These are phyloP conservation scores for Oceanodroma leucorhoa DNA, from an alignment of 2,797 vertebrate genomes.

Conservation along the genomic window DNA sequence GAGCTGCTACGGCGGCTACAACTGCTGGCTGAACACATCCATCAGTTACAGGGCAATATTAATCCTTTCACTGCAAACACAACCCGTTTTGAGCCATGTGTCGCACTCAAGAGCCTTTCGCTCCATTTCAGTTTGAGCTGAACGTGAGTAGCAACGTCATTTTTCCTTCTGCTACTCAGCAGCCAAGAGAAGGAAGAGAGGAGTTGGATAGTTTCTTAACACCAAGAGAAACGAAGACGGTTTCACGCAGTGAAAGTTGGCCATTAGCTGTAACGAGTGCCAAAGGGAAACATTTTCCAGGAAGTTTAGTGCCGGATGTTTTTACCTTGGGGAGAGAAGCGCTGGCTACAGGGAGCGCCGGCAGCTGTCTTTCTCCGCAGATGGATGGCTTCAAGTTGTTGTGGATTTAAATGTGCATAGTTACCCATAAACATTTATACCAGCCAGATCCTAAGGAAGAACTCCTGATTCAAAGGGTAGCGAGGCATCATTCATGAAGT, in stretches of 20 bases:
- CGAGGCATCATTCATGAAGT: background rate
- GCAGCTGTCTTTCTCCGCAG: background rate
- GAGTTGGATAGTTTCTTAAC: background rate
- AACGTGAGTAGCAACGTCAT: background rate
- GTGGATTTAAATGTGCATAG: background rate
- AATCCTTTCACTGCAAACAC: background rate
- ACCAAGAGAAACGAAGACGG: background rate
- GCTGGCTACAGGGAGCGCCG: background rate
- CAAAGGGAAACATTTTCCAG: constrained; percentile 22
- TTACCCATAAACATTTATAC: background rate
- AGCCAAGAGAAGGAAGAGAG: background rate
- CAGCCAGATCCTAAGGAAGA: background rate
- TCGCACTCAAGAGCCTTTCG: background rate
- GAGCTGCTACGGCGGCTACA: fast-evolving
- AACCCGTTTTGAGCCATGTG: background rate
- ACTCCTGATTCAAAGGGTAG: background rate
- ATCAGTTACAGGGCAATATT: background rate
- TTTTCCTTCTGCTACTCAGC: background rate
- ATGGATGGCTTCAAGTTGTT: background rate
- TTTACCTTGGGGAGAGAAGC: background rate
- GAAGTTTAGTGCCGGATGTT: background rate
- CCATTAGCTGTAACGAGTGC: background rate
- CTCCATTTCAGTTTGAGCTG: background rate
- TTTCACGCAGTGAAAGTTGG: background rate
- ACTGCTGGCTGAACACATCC: background rate